Base-by-base conservation (phyloP, 2,113 vertebrate species). In the Fulmarus glacialis region DNA sequence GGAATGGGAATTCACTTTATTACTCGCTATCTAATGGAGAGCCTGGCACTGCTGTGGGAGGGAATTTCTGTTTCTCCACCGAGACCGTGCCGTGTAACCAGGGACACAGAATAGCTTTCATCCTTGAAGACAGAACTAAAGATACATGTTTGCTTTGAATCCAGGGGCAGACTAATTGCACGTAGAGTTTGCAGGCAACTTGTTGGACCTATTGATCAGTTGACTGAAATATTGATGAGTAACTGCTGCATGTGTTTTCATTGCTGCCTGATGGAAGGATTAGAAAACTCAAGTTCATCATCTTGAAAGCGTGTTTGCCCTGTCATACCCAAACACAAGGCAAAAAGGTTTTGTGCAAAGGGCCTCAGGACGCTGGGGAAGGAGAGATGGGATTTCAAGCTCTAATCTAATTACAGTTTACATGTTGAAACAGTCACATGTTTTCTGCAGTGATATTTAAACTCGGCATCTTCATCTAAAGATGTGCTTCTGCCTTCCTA, bases 161-260 rank as follows among this genome's bases (percentile, higher is more conserved):
- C 52, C 53, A 62, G 59, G 64, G 23, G 40, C 16, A 82, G 60
- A 34, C 70, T 89, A 85, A 89, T 84, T 87, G 85, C 55, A 71
- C 32, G 2, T 5, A 27, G 36, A 86, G 50, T 59, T 89, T 94
- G 53, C 14, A 38, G 47, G 34, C 74, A 58, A 56, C 85, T 87
- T 91, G 47, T 62, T 77, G 72, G 45, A 56, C 42, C 30, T 87
- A 72, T 89, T 91, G 92, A 59, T 91, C 45, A 64, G 81, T 59
- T 21, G 2, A 15, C 66, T 87, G 81, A 92, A 91, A 71, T 89
- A 95, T 78, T 91, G 66, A 96, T 86, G 70, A 94, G 73, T 62
- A 71, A 36, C 38, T 78, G 52, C 36, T 53, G 40, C 22, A 8
- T 40, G 32, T 77, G 45, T 72, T 96, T 70, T 93, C 48, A 15